A percentile compares a stretch with the other conserved stretches of the same genome.
phyloP scores from a whole-genome alignment of 2,113 vertebrate genomes.

The Sphyrna mokarran region DNA sequence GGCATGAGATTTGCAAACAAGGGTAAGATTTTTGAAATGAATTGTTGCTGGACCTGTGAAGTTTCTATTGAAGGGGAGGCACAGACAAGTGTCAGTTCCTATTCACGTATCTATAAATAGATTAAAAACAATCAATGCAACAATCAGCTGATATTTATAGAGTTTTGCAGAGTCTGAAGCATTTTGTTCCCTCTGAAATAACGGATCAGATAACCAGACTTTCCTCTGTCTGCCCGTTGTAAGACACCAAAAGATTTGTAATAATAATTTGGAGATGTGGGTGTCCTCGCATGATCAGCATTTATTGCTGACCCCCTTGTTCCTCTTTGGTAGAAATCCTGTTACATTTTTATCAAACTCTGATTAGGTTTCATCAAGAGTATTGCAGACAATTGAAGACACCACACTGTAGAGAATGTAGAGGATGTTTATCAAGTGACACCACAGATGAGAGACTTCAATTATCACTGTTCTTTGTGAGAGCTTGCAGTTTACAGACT shows the following conservation, averaged over 20 bases:
- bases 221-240: background rate
- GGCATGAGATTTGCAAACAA: background rate
- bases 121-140: background rate
- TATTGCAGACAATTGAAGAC: too few relatives aligned
- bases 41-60: background rate
- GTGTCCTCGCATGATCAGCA: background rate
- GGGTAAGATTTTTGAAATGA: background rate
- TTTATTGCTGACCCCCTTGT: background rate
- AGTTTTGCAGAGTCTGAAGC: background rate
- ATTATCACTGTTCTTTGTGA: too few relatives aligned
- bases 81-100: background rate
- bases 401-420: too few relatives aligned
- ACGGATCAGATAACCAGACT: background rate
- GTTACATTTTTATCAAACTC: too few relatives aligned
- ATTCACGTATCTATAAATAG: background rate
- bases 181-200: background rate
- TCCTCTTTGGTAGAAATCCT: background rate
- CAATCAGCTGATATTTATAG: background rate
- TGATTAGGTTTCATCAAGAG: too few relatives aligned
- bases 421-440: too few relatives aligned
- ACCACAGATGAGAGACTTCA: too few relatives aligned
- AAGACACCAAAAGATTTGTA: background rate
- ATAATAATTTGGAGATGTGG: background rate
- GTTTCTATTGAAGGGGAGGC: background rate
- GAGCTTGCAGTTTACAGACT: too few relatives aligned